These are phyloP conservation scores for Eupithecia inturbata DNA, from an alignment of 2,888 invertebrate genomes.

Conservation along the genomic window DNA sequence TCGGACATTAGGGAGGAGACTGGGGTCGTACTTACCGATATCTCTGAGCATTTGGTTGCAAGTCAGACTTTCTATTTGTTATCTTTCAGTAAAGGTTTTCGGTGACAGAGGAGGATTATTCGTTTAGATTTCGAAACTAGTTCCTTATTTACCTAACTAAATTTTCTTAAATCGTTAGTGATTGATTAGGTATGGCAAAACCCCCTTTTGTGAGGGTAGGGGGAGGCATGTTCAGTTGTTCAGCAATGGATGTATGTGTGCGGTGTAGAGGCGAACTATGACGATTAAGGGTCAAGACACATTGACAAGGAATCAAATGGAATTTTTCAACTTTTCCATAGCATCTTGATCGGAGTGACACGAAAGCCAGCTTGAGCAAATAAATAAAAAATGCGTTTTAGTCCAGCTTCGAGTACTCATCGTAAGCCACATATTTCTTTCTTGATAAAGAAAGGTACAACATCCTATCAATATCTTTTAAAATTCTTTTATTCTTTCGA, in stretches of 20 bases:
- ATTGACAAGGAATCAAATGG: too few relatives aligned
- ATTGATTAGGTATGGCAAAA: too few relatives aligned
- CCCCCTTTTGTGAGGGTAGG: background rate
- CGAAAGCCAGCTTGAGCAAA: too few relatives aligned
- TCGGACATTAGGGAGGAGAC: slow-evolving; percentile 40
- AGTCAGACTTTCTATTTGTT: background rate
- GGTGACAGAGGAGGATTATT: background rate
- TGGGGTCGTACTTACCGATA: slow-evolving; percentile 5
- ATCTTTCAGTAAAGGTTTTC: background rate
- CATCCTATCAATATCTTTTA: background rate
- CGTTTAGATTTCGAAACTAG: background rate
- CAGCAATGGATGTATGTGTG: too few relatives aligned
- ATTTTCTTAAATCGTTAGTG: background rate
- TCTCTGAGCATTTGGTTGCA: background rate
- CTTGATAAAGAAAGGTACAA: too few relatives aligned
- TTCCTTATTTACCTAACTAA: background rate
- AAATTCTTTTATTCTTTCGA: background rate
- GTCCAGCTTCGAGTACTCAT: too few relatives aligned
- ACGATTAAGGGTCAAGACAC: too few relatives aligned
- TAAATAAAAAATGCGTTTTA: too few relatives aligned
- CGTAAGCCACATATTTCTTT: too few relatives aligned
- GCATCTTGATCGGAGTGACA: too few relatives aligned
- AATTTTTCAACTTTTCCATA: too few relatives aligned
- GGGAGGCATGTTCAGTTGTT: background rate
- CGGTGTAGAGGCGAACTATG: too few relatives aligned